A percentile compares a stretch with the other conserved stretches of the same genome.
Evolutionary conservation across 2,888 invertebrate species (phyloP).

Genomic region (Melanchra persicariae): DNA sequence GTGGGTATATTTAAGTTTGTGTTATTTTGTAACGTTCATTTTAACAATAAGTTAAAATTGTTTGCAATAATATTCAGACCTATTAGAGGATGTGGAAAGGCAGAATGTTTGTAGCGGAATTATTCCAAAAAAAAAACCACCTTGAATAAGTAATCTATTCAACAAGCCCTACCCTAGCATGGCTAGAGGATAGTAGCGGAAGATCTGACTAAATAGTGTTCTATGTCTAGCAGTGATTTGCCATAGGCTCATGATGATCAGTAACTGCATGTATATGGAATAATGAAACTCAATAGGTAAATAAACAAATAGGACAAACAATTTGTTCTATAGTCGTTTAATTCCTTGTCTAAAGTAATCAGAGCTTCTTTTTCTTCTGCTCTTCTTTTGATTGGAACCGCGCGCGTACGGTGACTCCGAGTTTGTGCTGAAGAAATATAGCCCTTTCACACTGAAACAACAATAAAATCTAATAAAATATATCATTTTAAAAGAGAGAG

Average conservation of each 20-base stretch:
- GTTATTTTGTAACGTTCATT: too few species aligned
- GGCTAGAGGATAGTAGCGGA: too few species aligned
- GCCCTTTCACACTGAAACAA: constrained; percentile 84
- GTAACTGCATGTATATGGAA: neutral
- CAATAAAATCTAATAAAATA: too few species aligned
- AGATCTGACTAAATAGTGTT: too few species aligned
- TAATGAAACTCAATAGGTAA: neutral
- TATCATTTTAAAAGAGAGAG: neutral
- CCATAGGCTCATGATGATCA: too few species aligned
- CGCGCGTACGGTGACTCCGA: constrained; percentile 82
- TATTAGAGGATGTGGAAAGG: constrained; percentile 92
- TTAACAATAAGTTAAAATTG: too few species aligned
- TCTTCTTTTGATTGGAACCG: constrained; percentile 73
- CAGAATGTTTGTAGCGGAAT: constrained; percentile 89
- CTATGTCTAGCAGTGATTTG: too few species aligned
- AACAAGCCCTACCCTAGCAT: too few species aligned
- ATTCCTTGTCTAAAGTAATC: constrained; percentile 11
- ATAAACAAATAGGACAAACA: neutral
- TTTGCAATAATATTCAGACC: constrained; percentile 87
- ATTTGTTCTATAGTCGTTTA: constrained; percentile 11
- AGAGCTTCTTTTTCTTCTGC: constrained; percentile 36
- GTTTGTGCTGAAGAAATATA: constrained; percentile 88
- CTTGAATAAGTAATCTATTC: too few species aligned
- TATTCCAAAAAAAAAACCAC: too few species aligned
- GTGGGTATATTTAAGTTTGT: too few species aligned